These are phyloP conservation scores for Baronia brevicornis DNA, from an alignment of 2,888 invertebrate genomes.

Conservation along the genomic window DNA sequence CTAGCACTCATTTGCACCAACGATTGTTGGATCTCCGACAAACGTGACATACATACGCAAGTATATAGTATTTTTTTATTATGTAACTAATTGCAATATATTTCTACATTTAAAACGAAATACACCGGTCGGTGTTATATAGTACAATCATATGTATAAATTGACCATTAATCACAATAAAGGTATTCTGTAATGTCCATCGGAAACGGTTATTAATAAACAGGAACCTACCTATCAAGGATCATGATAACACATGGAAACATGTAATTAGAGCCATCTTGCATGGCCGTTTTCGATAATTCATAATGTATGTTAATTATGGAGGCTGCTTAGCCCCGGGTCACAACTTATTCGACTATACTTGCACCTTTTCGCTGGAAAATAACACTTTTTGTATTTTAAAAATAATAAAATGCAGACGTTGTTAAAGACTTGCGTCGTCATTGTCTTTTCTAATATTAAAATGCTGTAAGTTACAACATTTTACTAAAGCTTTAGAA, in stretches of 20 bases:
- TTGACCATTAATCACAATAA: conserved; percentile 52
- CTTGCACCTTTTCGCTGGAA: conserved; percentile 8
- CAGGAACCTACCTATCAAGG: conserved; percentile 60
- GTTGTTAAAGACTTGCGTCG: not conserved
- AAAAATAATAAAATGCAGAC: conserved; percentile 9
- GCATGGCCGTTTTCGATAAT: conserved; percentile 69
- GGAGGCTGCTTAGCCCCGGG: conserved; percentile 55
- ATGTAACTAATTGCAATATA: conserved; percentile 3
- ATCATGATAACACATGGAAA: conserved; percentile 38
- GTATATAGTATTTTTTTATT: too few relatives aligned
- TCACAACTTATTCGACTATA: conserved; percentile 23
- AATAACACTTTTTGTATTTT: conserved; percentile 9
- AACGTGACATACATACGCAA: too few relatives aligned
- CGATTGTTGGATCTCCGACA: too few relatives aligned
- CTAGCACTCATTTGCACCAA: too few relatives aligned
- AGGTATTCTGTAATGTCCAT: conserved; percentile 51
- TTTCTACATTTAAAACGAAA: conserved; percentile 22
- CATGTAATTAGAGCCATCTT: conserved; percentile 64
- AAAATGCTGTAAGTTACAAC: too few relatives aligned
- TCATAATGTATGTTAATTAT: conserved; percentile 74
- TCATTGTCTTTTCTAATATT: too few relatives aligned
- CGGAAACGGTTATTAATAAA: conserved; percentile 60
- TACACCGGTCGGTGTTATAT: conserved; percentile 42
- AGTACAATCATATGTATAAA: conserved; percentile 47
- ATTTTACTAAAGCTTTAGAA: too few relatives aligned